These are phyloP conservation scores for Capra hircus DNA, from an alignment of 2,113 vertebrate genomes.

Conservation along the genomic window DNA sequence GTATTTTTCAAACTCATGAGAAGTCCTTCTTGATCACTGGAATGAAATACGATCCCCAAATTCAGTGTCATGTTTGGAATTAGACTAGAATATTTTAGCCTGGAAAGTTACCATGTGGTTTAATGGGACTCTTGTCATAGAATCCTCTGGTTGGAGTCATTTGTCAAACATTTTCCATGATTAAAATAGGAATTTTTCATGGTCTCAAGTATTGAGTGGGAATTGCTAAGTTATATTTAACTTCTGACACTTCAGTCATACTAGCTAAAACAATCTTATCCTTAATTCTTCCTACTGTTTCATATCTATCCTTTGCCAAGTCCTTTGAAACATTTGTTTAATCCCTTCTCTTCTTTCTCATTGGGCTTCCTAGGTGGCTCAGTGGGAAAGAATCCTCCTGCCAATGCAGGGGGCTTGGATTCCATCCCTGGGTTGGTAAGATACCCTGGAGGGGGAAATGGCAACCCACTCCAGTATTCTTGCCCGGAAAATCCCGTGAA, in stretches of 20 bases:
- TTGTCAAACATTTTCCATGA: slow-evolving; percentile 49
- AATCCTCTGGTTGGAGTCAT: slow-evolving; percentile 11
- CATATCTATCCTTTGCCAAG: background rate
- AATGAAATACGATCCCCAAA: background rate
- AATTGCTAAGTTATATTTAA: background rate
- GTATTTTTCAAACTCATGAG: background rate
- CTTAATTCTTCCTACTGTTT: background rate
- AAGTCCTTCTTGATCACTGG: slow-evolving; percentile 49
- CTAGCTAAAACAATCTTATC: background rate
- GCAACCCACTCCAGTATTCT: background rate
- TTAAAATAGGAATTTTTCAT: slow-evolving; percentile 21
- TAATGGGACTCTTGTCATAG: background rate
- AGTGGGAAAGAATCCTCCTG: background rate
- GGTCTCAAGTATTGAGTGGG: background rate
- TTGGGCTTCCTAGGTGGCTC: background rate
- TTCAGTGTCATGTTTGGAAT: background rate
- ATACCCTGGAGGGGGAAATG: background rate
- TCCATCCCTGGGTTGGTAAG: background rate
- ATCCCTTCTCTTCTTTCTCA: background rate
- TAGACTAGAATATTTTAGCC: background rate
- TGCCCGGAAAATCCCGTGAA: background rate
- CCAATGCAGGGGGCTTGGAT: background rate
- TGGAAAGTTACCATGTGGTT: slow-evolving; percentile 36
- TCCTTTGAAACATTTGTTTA: background rate
- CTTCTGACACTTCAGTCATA: background rate